Percentiles rank a stretch among this genome's conserved stretches.
Evolutionary conservation across 2,797 vertebrate genomes (phyloP).

Genomic region (Onychomys leucogaster): DNA sequence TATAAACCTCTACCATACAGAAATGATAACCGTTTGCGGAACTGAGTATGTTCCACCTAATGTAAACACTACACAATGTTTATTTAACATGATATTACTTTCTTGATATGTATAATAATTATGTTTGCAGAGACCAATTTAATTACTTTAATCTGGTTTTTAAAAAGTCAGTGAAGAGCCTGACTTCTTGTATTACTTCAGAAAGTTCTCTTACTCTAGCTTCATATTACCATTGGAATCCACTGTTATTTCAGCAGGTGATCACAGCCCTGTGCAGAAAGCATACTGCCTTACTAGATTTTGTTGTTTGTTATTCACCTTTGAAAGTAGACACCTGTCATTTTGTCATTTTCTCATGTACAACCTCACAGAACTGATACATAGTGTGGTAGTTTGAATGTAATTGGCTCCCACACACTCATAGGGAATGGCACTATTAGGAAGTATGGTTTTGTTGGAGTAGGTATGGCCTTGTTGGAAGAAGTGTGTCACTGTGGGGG

Average conservation of each 20-base stretch:
- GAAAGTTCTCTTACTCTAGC: neutral
- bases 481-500: neutral
- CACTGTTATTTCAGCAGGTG: neutral
- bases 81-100: too few relatives aligned
- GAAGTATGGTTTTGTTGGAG: too few relatives aligned
- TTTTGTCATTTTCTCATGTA: neutral
- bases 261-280: neutral
- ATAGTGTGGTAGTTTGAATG: neutral
- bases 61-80: neutral
- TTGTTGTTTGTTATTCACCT: slow-evolving; percentile 1
- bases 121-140: neutral
- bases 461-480: neutral
- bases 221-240: neutral
- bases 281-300: neutral
- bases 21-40: neutral
- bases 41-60: neutral
- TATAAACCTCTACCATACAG: neutral
- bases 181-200: neutral
- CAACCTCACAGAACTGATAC: neutral
- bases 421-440: neutral
- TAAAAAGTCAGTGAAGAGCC: neutral
- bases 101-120: neutral
- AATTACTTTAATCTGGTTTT: neutral
- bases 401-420: neutral
- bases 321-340: neutral